Base-by-base conservation (phyloP, 2,888 invertebrate species). In the Philonicus albiceps region DNA sequence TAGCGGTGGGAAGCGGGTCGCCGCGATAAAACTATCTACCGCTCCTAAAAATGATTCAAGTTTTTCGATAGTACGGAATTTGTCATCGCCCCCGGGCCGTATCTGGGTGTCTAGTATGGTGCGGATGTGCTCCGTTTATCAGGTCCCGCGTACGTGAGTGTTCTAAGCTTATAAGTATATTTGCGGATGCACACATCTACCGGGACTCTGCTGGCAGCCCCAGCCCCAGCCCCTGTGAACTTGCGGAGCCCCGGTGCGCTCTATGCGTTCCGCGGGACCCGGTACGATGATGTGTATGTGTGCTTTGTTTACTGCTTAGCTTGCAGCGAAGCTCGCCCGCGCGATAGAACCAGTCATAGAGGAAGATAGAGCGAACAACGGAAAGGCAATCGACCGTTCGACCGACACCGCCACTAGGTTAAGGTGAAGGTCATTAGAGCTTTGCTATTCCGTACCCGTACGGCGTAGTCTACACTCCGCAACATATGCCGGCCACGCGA, bases 391-490 rank as follows among this genome's bases (percentile, higher is more conserved):
- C 90, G 92, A 92, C 92, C 92, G 92, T 91, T 91, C 90, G 92
- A 91, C 92, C 92, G 92, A 91, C 90, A 90, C 90, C 90, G 91
- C 91, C 92, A 92, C 92, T 92, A 92, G 92, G 92, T 92, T 92
- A 92, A 92, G 92, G 92, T 92, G 92, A 92, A 92, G 92, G 92
- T 91, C 92, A 92, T 55, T 81, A 64, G 81, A 81, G 81, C 81
- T 81, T 90, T 81, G 81, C 81, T 81, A 81, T 81, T 81, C 55
- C 55, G 7, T 64, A 22, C 31, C 37, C 34, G 81, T 64, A 40
- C 27, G 37, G 64, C 34, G 64, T 81, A 64, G 55, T 55, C 55
- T 43, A 16, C 55, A 55, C 19, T 81, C 19, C 13, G 55, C 55
- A 73, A 34, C 81, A 81, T 64, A 81, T 81, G 81, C 81, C 55